Conservation (phyloP, 2,888 invertebrate genomes). For the Incurvaria masculella region DNA sequence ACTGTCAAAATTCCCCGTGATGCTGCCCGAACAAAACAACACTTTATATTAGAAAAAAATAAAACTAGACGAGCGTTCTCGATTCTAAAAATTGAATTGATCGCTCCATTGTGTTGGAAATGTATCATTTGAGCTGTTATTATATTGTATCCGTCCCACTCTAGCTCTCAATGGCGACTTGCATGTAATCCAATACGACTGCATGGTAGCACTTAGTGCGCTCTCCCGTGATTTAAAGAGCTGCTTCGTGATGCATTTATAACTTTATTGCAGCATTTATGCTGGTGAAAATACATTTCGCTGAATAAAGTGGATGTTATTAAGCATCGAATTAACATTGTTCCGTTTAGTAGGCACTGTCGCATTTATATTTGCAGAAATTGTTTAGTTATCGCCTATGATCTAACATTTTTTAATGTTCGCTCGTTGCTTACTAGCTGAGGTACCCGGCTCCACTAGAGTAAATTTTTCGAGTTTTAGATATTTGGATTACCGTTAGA, state of each 20-base stretch:
- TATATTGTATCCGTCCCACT: constrained; percentile 39
- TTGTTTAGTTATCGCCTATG: too few relatives aligned
- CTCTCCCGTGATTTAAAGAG: background rate
- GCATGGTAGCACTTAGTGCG: constrained; percentile 49
- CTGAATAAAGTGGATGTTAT: too few relatives aligned
- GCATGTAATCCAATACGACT: constrained; percentile 58
- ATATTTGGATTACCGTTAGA: too few relatives aligned
- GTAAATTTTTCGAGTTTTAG: too few relatives aligned
- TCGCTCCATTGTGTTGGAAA: constrained; percentile 57
- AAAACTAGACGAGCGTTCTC: constrained; percentile 54
- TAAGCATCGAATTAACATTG: too few relatives aligned
- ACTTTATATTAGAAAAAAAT: constrained; percentile 48
- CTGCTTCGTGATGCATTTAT: background rate
- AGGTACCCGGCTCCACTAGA: too few relatives aligned
- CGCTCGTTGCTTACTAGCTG: too few relatives aligned
- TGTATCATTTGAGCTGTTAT: constrained; percentile 59
- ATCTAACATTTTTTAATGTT: too few relatives aligned
- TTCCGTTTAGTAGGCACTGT: too few relatives aligned
- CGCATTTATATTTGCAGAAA: too few relatives aligned
- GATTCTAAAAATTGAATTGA: constrained; percentile 57
- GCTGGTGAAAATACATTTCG: too few relatives aligned
- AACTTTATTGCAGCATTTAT: background rate
- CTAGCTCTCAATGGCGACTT: constrained; percentile 46
- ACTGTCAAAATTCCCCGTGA: constrained; percentile 54
- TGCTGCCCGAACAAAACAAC: constrained; percentile 56